Evolutionary conservation across 1,140 invertebrate genomes (phyloP).

Genomic region (Calephelis nemesis): DNA sequence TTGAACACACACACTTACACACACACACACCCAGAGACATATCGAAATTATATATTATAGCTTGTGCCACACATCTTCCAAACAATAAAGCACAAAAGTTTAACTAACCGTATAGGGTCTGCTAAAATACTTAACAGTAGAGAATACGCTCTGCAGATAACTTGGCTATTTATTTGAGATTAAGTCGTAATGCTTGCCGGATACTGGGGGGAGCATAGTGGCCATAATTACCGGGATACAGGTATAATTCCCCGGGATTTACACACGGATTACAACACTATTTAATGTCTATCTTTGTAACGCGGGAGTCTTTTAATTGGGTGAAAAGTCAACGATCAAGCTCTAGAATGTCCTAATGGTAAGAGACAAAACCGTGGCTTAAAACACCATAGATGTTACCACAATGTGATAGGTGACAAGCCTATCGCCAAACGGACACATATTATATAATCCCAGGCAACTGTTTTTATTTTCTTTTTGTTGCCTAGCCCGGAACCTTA

Average conservation of each 20-base stretch:
- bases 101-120: constrained; percentile 13
- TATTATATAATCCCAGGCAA: too few species aligned
- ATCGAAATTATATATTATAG: too few species aligned
- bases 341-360: too few species aligned
- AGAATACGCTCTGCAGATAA: constrained; percentile 23
- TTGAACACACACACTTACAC: too few species aligned
- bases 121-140: constrained; percentile 7
- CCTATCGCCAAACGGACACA: too few species aligned
- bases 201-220: constrained; percentile 30
- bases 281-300: constrained; percentile 35
- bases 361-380: too few species aligned
- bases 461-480: too few species aligned
- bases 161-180: constrained; percentile 51
- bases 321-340: too few species aligned
- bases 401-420: too few species aligned
- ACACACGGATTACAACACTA: constrained; percentile 35
- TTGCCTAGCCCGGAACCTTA: too few species aligned
- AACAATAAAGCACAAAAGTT: constrained; percentile 2
- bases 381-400: too few species aligned
- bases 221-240: constrained; percentile 40
- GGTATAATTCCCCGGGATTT: constrained; percentile 39
- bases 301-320: background rate
- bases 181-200: constrained; percentile 51
- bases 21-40: too few species aligned
- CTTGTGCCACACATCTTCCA: background rate